These are phyloP conservation scores for Apteryx owenii DNA, from an alignment of 2,113 vertebrate species.

Conservation along the genomic window DNA sequence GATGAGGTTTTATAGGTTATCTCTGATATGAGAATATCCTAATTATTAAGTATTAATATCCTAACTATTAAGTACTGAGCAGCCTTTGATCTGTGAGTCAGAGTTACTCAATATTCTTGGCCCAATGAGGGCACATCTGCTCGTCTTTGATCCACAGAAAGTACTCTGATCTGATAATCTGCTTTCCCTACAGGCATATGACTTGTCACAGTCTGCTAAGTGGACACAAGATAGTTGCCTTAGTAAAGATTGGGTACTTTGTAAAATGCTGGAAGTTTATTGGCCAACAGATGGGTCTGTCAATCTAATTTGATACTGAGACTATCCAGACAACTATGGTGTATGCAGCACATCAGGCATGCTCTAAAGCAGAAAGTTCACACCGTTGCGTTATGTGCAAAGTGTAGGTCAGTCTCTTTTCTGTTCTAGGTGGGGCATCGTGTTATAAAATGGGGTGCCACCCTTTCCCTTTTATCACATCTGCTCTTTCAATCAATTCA, in stretches of 20 bases:
- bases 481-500: not conserved
- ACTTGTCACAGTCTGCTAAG: not conserved
- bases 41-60: not conserved
- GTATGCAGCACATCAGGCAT: not conserved
- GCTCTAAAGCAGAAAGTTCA: not conserved
- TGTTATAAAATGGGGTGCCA: not conserved
- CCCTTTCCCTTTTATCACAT: not conserved
- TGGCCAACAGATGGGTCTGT: not conserved
- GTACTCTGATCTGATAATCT: not conserved
- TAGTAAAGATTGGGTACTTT: not conserved
- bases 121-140: not conserved
- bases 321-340: not conserved
- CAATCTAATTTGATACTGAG: not conserved
- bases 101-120: not conserved
- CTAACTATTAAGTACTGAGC: not conserved
- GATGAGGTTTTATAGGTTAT: slow-evolving; percentile 52
- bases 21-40: not conserved
- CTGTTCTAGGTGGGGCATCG: not conserved
- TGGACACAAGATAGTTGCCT: not conserved
- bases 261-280: not conserved
- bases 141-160: slow-evolving; percentile 28
- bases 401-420: not conserved
- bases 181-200: not conserved
- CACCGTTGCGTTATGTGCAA: not conserved
- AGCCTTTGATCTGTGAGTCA: slow-evolving; percentile 54